Percentiles rank a stretch among this genome's conserved stretches.
These are phyloP conservation scores for Acronicta leporina DNA, from an alignment of 2,888 invertebrate genomes.

Conservation along the genomic window DNA sequence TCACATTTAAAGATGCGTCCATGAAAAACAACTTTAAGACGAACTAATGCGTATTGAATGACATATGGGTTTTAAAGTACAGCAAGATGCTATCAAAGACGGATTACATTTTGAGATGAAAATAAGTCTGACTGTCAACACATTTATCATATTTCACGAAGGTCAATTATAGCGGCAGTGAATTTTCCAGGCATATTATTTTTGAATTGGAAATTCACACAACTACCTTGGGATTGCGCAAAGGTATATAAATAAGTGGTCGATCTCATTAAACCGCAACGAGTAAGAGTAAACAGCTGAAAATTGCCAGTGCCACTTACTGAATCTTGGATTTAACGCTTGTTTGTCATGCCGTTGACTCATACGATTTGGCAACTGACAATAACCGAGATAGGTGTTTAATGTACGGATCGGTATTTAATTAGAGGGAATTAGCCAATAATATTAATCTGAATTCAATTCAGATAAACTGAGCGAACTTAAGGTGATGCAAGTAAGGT, in stretches of 20 bases:
- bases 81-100: constrained; percentile 16
- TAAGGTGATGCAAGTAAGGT: too few relatives aligned
- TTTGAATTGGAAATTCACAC: constrained; percentile 21
- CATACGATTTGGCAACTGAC: constrained; percentile 56
- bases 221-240: constrained; percentile 18
- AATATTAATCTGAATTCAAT: too few relatives aligned
- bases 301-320: constrained; percentile 33
- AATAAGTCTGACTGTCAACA: constrained; percentile 39
- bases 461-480: too few relatives aligned
- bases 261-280: constrained; percentile 13
- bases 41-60: constrained; percentile 18
- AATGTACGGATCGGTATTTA: constrained; percentile 4
- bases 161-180: constrained; percentile 27
- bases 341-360: constrained; percentile 50
- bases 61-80: constrained; percentile 28
- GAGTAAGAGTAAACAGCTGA: constrained; percentile 39
- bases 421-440: constrained; percentile 10
- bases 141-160: constrained; percentile 37
- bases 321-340: constrained; percentile 31
- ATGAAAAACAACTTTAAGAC: constrained; percentile 32
- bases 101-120: constrained; percentile 25
- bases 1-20: constrained; percentile 18
- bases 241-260: constrained; percentile 39
- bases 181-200: constrained; percentile 21
- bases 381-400: constrained; percentile 27